Evolutionary conservation across 2,888 invertebrate genomes (phyloP).

Genomic region (Heliconius hortense): DNA sequence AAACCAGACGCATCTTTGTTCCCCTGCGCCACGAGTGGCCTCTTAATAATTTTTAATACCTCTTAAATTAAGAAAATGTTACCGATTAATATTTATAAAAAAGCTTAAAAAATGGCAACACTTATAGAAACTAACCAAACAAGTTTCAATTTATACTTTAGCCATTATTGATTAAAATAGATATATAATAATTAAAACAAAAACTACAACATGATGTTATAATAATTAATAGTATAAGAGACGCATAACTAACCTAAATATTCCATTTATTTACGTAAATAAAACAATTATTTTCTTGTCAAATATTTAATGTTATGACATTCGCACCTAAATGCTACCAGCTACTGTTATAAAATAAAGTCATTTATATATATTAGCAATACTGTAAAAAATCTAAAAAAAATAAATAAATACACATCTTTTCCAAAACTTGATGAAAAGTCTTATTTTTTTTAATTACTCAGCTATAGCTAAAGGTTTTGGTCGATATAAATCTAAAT

Average conservation of each 20-base stretch:
- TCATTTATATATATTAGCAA: neutral
- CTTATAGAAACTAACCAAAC: neutral
- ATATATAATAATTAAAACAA: neutral
- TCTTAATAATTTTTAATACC: no score
- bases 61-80: no score
- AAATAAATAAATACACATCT: neutral
- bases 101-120: neutral
- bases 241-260: neutral
- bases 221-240: neutral
- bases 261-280: neutral
- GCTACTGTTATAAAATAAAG: neutral
- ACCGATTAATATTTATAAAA: no score
- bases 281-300: neutral
- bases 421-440: constrained; percentile 1
- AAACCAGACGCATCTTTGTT: no score
- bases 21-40: no score
- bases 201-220: neutral
- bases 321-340: constrained; percentile 17
- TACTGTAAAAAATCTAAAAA: neutral
- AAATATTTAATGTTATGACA: constrained; percentile 17
- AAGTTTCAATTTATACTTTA: neutral
- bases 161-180: neutral
- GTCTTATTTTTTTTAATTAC: neutral
- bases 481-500: constrained; percentile 44
- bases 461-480: constrained; percentile 6